Percentiles rank a stretch among this genome's conserved stretches.
Conservation (phyloP, 92 coral and sea anemone genomes). For the Hydrozoanthus gracilis region DNA sequence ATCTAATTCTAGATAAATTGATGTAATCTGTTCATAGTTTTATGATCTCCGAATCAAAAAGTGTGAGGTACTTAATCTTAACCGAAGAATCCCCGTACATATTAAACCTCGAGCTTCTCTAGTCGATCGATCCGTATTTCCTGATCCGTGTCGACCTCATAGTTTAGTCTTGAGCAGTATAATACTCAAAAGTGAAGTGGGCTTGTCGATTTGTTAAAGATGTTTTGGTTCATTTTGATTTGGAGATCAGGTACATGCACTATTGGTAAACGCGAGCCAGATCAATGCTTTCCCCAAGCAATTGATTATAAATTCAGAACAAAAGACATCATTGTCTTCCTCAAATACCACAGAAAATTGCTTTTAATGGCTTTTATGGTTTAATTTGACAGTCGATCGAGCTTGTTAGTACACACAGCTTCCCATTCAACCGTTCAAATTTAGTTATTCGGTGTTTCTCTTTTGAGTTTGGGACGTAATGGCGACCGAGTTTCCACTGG, state of each 20-base stretch:
- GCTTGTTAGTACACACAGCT: too few relatives aligned
- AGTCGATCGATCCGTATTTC: background rate
- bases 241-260: background rate
- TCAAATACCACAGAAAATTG: too few relatives aligned
- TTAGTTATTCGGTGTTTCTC: too few relatives aligned
- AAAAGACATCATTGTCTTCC: too few relatives aligned
- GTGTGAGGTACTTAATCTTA: background rate
- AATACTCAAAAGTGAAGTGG: background rate
- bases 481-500: too few relatives aligned
- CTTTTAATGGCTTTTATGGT: too few relatives aligned
- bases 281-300: too few relatives aligned
- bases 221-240: background rate
- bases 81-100: constrained; percentile 10
- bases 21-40: background rate
- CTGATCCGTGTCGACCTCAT: constrained; percentile 27
- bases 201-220: background rate
- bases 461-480: too few relatives aligned
- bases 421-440: too few relatives aligned
- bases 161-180: background rate
- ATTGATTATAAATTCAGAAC: too few relatives aligned
- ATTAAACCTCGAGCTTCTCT: background rate
- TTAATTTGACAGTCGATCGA: too few relatives aligned
- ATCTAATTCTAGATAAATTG: background rate
- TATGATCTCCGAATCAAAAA: background rate
- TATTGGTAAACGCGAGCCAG: too few relatives aligned